phyloP scores from a whole-genome alignment of 2,113 vertebrate species.

The Etia nguti region DNA sequence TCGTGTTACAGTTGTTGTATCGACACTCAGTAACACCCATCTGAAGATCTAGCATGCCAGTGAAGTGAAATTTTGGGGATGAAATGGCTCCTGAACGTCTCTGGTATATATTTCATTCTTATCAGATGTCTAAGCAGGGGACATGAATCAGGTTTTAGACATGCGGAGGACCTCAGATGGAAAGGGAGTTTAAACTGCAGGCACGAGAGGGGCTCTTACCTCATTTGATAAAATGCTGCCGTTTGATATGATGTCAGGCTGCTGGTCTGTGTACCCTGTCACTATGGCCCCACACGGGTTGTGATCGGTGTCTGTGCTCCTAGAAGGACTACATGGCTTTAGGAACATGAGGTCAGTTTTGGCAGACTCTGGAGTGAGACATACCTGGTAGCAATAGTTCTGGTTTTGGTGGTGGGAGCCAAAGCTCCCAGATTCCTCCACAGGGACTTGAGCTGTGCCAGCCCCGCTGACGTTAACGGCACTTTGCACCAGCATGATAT shows the following conservation, averaged over 20 bases:
- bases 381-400: slow-evolving; percentile 99
- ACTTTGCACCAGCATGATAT: slow-evolving; percentile 97
- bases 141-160: background rate
- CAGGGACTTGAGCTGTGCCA: slow-evolving; percentile 79
- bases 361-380: slow-evolving; percentile 96
- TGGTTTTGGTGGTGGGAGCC: slow-evolving; percentile 91
- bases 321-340: slow-evolving; percentile 90
- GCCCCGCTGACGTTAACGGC: slow-evolving; percentile 72
- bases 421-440: slow-evolving; percentile 87
- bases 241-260: slow-evolving; percentile 97
- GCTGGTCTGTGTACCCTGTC: slow-evolving; percentile 89
- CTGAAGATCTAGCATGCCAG: background rate
- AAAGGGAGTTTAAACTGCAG: background rate
- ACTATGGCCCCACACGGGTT: slow-evolving; percentile 90
- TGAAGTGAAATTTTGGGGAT: background rate
- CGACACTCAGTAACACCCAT: background rate
- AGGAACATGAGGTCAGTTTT: slow-evolving; percentile 99
- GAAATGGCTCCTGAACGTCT: background rate
- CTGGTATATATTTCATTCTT: background rate
- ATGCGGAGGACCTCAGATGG: slow-evolving; percentile 5
- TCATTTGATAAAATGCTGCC: slow-evolving; percentile 93
- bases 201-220: slow-evolving; percentile 75
- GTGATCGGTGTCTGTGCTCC: slow-evolving; percentile 88
- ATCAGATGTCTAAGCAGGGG: background rate
- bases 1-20: background rate